Evolutionary conservation across 1,140 invertebrate genomes (phyloP), one percentile per base, ranked within the genome.

Genomic region (Aphidius gifuensis): DNA sequence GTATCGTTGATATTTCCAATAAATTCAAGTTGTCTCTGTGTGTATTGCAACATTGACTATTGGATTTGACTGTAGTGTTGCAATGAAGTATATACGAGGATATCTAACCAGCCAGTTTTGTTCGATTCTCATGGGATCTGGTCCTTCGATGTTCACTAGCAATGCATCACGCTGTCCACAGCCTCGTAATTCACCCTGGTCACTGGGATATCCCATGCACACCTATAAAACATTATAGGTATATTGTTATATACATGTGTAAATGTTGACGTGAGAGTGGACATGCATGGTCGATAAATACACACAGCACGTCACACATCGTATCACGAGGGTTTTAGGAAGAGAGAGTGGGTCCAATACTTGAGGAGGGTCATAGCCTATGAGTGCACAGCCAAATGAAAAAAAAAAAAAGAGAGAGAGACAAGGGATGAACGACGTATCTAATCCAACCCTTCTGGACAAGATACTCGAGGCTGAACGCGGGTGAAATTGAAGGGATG

Each of bases 161-260:
- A 74, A 81, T 80, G 75, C 77, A 80, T 81, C 79, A 81, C 76
- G 74, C 78, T 81, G 79, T 81, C 78, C 76, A 70, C 79, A 80
- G 74, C 60, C 70, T 70, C 74, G 79, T 80, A 81, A 80, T 77
- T 80, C 77, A 78, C 71, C 68, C 70, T 69, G 66, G 62, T 59
- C 50, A 58, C 61, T 42, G 54, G 21, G 38, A 47, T 43, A 58
- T 48, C 8, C 45, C 46, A 16, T 21, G 8, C 39, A 8, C 11
- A 40, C 66, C n/a, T 58, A 44, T 43, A 47, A 32, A 55, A 39
- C 55, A 47, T 32, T 21, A 56, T 39, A 51, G 56, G 50, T 49
- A 49, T 61, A 54, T 60, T 53, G 42, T 43, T 47, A 68, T 60
- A 61, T 50, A 64, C 68, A 64, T 59, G 68, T 59, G 65, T 65